These are phyloP conservation scores for Gopherus flavomarginatus DNA, from an alignment of 2,113 vertebrate species.

Conservation along the genomic window DNA sequence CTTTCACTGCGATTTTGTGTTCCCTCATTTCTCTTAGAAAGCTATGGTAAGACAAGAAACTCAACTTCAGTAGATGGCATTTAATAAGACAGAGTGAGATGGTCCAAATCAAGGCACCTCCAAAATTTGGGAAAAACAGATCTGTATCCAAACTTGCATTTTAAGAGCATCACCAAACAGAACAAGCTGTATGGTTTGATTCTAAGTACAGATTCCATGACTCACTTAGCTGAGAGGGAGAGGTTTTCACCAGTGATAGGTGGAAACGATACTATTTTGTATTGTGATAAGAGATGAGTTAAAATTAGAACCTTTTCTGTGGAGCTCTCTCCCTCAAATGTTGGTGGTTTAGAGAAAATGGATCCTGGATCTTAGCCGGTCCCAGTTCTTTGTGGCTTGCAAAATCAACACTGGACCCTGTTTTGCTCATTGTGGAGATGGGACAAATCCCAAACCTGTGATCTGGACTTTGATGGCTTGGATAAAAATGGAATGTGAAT, in stretches of 20 bases:
- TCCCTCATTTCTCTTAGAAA: constrained; percentile 30
- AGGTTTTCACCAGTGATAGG: constrained; percentile 1
- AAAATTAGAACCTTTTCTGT: background rate
- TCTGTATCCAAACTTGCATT: background rate
- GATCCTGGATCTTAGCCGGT: background rate
- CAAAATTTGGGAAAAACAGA: background rate
- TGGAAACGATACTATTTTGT: background rate
- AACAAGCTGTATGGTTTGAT: background rate
- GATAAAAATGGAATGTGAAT: background rate
- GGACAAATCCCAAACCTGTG: background rate
- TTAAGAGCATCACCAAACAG: constrained; percentile 25
- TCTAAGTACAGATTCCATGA: constrained; percentile 10
- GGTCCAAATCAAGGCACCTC: background rate
- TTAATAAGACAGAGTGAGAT: constrained; percentile 30
- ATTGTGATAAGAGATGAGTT: too few relatives aligned
- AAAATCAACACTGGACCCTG: background rate
- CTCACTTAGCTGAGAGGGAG: background rate
- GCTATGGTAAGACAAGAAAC: constrained; percentile 6
- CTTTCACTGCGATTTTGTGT: background rate
- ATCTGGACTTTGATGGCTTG: background rate
- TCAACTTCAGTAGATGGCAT: background rate
- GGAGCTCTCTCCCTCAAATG: background rate
- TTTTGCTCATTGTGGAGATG: background rate
- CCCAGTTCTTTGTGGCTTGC: background rate
- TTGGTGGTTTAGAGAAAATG: background rate